Conservation (phyloP, 2,888 invertebrate species). For the Chrysomela aeneicollis region DNA sequence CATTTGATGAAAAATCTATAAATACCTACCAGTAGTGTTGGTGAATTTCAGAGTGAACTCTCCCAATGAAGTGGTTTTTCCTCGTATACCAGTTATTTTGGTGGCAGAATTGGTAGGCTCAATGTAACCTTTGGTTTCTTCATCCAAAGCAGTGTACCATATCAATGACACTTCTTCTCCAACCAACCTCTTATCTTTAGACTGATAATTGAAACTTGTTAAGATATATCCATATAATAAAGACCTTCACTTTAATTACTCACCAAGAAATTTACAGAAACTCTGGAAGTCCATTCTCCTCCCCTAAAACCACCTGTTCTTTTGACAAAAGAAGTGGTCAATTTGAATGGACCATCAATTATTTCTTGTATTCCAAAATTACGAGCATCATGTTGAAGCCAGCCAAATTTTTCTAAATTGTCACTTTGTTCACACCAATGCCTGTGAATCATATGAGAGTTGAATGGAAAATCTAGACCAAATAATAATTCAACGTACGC, state of each 20-base stretch:
- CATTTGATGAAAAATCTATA: too few species aligned
- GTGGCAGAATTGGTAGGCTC: slow-evolving; percentile 64
- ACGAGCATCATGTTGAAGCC: slow-evolving; percentile 92
- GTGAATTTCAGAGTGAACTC: slow-evolving; percentile 73
- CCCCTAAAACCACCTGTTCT: slow-evolving; percentile 80
- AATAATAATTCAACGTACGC: too few species aligned
- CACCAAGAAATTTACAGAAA: slow-evolving; percentile 70
- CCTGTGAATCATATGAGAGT: slow-evolving; percentile 58
- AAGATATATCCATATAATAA: too few species aligned
- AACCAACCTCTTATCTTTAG: slow-evolving; percentile 11
- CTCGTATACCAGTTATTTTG: slow-evolving; percentile 70
- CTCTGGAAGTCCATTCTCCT: slow-evolving; percentile 92
- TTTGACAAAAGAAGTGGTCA: slow-evolving; percentile 91
- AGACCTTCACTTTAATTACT: slow-evolving; percentile 24
- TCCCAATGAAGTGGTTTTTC: slow-evolving; percentile 80
- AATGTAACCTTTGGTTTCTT: slow-evolving; percentile 69
- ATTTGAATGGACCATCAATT: slow-evolving; percentile 76
- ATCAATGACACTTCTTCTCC: slow-evolving; percentile 71
- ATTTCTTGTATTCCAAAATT: slow-evolving; percentile 93
- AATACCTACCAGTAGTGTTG: slow-evolving; percentile 57
- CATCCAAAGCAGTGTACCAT: slow-evolving; percentile 86
- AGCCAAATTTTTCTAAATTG: slow-evolving; percentile 81
- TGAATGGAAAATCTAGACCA: background rate
- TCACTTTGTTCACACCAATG: slow-evolving; percentile 95
- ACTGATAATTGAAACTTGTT: slow-evolving; percentile 18